Evolutionary conservation across 2,888 invertebrate genomes (phyloP).

Genomic region (Portevinia maculata): DNA sequence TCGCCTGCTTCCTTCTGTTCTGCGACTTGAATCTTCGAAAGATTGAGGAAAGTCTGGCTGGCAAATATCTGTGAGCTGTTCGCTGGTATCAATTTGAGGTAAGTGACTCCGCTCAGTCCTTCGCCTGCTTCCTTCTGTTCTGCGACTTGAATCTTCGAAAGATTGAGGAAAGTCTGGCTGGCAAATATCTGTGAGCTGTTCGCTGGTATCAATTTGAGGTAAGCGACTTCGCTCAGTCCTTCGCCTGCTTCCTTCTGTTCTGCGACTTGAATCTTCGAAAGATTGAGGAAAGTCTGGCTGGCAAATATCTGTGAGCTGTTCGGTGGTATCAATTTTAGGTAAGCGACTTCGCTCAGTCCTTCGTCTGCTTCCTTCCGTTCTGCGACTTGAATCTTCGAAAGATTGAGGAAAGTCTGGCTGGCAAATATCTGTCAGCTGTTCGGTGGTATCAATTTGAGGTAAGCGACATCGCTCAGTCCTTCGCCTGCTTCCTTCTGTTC

Average conservation of each 20-base stretch:
- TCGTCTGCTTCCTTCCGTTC: not conserved
- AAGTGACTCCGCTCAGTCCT: not conserved
- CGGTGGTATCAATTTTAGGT: not conserved
- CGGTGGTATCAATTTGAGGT: not conserved
- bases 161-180: slow-evolving; percentile 18
- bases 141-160: not conserved
- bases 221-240: not conserved
- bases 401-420: slow-evolving; percentile 19
- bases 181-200: not conserved
- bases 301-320: slow-evolving; percentile 1
- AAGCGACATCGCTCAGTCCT: not conserved
- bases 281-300: slow-evolving; percentile 20
- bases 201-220: not conserved
- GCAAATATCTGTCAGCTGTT: not conserved
- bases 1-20: not conserved
- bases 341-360: not conserved
- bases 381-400: not conserved
- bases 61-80: not conserved
- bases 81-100: not conserved
- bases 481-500: not conserved
- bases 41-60: slow-evolving; percentile 2
- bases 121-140: not conserved
- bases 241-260: not conserved
- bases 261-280: not conserved
- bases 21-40: not conserved